Conservation (phyloP, 2,888 invertebrate genomes). For the Cerastis leucographa region DNA sequence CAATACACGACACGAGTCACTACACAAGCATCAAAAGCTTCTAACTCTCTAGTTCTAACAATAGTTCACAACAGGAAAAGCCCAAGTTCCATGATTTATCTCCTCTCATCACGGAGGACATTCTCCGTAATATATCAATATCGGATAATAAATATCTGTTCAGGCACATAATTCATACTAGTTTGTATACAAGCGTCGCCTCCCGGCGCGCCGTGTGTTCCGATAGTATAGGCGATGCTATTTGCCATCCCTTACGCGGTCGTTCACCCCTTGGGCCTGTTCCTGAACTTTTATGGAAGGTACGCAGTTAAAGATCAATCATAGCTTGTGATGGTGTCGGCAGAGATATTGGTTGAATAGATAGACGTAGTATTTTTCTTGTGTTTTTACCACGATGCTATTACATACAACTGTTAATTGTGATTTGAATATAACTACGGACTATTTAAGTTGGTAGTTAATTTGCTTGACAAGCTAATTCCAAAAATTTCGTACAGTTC, state of each 20-base stretch:
- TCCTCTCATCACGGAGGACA: not conserved
- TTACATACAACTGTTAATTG: not conserved
- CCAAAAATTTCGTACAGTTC: not conserved
- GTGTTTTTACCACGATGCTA: not conserved
- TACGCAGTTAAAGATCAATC: conserved; percentile 10
- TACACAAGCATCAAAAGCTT: conserved; percentile 16
- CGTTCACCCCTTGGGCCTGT: conserved; percentile 40
- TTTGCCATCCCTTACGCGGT: conserved; percentile 46
- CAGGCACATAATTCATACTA: conserved; percentile 18
- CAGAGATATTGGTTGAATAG: conserved; percentile 1
- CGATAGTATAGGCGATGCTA: conserved; percentile 3
- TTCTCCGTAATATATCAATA: conserved; percentile 24
- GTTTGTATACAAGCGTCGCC: conserved; percentile 22
- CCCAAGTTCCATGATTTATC: conserved; percentile 30
- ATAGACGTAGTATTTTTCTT: not conserved
- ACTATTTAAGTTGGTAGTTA: not conserved
- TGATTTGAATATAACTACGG: not conserved
- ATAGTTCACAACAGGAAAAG: conserved; percentile 22
- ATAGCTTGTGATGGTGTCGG: not conserved
- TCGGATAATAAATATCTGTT: conserved; percentile 38
- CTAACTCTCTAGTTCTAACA: not conserved
- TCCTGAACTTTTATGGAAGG: conserved; percentile 5
- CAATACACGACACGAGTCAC: conserved; percentile 1
- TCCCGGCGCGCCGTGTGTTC: conserved; percentile 31
- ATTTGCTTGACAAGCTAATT: not conserved